Conservation (phyloP, 2,113 vertebrate species). For the Pantherophis guttatus region DNA sequence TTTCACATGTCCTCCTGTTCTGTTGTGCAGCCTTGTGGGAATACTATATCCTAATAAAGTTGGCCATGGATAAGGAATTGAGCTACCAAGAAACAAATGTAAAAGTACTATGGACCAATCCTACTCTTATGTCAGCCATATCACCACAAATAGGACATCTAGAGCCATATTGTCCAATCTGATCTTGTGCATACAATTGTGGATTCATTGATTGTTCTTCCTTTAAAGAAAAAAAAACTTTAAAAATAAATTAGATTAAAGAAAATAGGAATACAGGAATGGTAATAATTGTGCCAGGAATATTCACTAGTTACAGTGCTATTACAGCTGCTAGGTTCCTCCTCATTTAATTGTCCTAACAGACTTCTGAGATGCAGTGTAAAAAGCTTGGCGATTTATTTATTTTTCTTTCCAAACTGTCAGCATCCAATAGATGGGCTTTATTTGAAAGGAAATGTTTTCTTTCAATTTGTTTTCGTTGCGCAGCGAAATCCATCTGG, state of each 20-base stretch:
- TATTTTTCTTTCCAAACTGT: slow-evolving; percentile 4
- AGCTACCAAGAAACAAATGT: neutral
- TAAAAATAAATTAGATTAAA: slow-evolving; percentile 11
- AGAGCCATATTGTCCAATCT: neutral
- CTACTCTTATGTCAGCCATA: neutral
- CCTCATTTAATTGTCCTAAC: slow-evolving; percentile 17
- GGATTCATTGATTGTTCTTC: neutral
- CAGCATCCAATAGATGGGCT: neutral
- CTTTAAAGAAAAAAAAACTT: neutral
- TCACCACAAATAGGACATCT: neutral
- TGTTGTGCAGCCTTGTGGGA: neutral
- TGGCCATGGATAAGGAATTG: neutral
- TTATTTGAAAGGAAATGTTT: slow-evolving; percentile 10
- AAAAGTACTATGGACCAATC: neutral
- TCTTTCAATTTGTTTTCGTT: neutral
- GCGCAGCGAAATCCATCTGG: neutral
- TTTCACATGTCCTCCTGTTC: neutral
- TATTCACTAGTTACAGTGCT: neutral
- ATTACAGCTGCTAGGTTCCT: neutral
- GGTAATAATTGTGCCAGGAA: slow-evolving; percentile 15
- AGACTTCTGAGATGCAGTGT: neutral
- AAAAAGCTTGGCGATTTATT: neutral
- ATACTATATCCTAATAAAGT: neutral
- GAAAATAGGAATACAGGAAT: neutral
- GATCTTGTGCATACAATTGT: neutral